Base-by-base conservation (phyloP, 2,113 vertebrate species). In the Limanda limanda region DNA sequence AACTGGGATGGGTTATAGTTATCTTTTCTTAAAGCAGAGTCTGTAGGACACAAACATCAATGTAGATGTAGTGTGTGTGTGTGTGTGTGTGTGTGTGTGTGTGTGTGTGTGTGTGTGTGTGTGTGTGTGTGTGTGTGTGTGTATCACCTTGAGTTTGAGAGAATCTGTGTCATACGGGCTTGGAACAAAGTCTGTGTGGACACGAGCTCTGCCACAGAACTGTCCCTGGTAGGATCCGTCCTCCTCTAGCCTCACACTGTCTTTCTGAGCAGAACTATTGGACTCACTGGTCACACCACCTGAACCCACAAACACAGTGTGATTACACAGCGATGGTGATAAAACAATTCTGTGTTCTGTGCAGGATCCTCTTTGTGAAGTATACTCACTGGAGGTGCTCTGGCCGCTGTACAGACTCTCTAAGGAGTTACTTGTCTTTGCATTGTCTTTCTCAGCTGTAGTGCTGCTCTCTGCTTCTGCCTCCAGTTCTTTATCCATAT, bases 151-250 rank as follows among this genome's bases (percentile, higher is more conserved):
- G 68, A 99, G 97, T 92, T 98, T 99, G 72, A 99, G 95, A 9
- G 97, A 99, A 74, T 99, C 98, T 0, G 94, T 97, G 82, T 99
- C 98, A 1, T 99, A 99, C 0, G 98, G 98, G 61, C 98, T 99
- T 2, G 98, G 98, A 0, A 96, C 96, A 76, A 99, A 99, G 87
- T 98, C 96, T 0, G 98, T 98, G 80, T 99, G 98, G 14, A 98
- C 98, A 54, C 94, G 95, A 86, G 97, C 97, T 61, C 95, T 91
- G 71, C 98, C 96, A 0, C 97, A 98, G 94, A 99, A 98, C 18
- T 94, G 94, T 5, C 97, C 97, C 0, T 91, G 92, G 66, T 97
- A 98, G 23, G 95, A 93, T 1, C 88, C 78, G 3, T 97, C 96
- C 0, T 97, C 97, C 12, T 97, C 97, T 11, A 97, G 82, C 27